Conservation (phyloP, 37 sponge, comb jelly and placozoan genomes). For the Petrosia ficiformis region DNA sequence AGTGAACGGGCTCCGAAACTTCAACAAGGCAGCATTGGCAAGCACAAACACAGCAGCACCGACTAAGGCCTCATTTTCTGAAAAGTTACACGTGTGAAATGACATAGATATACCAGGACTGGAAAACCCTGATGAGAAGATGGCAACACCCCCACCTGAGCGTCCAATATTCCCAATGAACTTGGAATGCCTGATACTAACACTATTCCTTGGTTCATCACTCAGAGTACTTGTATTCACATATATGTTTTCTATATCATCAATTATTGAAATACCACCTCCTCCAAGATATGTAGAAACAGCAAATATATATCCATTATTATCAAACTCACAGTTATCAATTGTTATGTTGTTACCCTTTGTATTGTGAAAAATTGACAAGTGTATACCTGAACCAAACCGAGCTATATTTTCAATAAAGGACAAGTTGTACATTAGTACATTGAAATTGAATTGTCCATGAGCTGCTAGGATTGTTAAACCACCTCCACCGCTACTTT, state of each 20-base stretch:
- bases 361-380: constrained; percentile 23
- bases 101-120: neutral
- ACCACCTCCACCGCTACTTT: constrained; percentile 30
- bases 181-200: neutral
- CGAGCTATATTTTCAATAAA: constrained; percentile 38
- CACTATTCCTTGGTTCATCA: neutral
- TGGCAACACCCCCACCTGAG: constrained; percentile 1
- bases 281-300: neutral
- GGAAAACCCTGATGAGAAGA: neutral
- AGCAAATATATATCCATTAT: neutral
- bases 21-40: constrained; percentile 3
- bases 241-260: neutral
- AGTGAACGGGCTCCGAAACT: constrained; percentile 3
- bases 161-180: neutral
- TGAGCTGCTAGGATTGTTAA: constrained; percentile 37
- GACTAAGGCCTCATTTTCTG: constrained; percentile 5
- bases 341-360: constrained; percentile 16
- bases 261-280: neutral
- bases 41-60: constrained; percentile 19
- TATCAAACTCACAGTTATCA: constrained; percentile 21
- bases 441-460: constrained; percentile 12
- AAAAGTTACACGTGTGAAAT: constrained; percentile 23
- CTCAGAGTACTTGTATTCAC: neutral
- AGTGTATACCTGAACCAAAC: constrained; percentile 34
- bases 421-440: neutral